Conservation (phyloP, 2,113 vertebrate species). For the Arothron firmamentum region DNA sequence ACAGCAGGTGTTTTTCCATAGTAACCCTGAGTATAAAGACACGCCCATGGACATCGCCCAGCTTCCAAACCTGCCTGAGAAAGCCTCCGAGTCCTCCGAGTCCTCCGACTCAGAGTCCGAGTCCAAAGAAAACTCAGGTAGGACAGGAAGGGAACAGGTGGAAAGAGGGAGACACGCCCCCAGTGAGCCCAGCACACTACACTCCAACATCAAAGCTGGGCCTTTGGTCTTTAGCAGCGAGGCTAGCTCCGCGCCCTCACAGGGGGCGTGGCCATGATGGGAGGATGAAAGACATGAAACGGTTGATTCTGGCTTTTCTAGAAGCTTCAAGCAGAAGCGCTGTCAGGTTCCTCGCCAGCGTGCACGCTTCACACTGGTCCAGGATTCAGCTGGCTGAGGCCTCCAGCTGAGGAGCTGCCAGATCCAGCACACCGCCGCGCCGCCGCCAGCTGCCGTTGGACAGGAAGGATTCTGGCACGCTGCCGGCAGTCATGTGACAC, state of each 20-base stretch:
- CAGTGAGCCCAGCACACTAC: no score
- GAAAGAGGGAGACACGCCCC: no score
- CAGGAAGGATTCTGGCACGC: constrained; percentile 31
- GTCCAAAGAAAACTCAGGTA: constrained; percentile 98
- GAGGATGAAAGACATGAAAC: no score
- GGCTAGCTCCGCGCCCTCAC: no score
- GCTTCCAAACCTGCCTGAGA: constrained; percentile 92
- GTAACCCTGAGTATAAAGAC: constrained; percentile 95
- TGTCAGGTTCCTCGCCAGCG: no score
- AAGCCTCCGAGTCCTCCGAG: constrained; percentile 93
- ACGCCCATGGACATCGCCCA: constrained; percentile 95
- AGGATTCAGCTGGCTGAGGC: neutral
- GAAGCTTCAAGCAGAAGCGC: no score
- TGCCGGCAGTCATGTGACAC: constrained; percentile 22
- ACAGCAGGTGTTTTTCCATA: constrained; percentile 47
- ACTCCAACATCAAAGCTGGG: no score
- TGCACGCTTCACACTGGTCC: no score
- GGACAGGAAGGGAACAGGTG: no score
- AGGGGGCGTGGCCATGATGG: no score
- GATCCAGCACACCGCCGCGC: constrained; percentile 30
- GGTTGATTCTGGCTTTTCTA: no score
- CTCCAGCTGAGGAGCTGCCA: constrained; percentile 2
- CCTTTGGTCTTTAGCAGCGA: no score
- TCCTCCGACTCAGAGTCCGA: constrained; percentile 97
- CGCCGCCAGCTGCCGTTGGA: constrained; percentile 51